Evolutionary conservation across 1,140 invertebrate genomes (phyloP), one percentile per base, ranked within the genome.

Genomic region (Leptopilina clavipes): DNA sequence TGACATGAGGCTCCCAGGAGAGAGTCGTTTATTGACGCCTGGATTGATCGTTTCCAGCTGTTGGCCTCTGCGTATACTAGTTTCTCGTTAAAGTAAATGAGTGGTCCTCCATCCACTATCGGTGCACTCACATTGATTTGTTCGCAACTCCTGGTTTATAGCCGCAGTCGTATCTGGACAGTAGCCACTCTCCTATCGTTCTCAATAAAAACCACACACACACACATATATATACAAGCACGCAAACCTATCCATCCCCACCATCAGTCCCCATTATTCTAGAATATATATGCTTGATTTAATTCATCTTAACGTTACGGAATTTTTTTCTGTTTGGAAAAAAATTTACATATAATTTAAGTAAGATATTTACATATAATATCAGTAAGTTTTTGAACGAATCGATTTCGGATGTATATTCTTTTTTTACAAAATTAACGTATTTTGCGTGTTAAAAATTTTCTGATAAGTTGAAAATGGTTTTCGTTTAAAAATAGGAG

Each of bases 71-170:
- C 75, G 54, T 74, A 76, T 77, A 74, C 75, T 76, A 74, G 75
- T 84, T 77, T 74, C 59, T 73, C 76, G 81, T 80, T 81, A 82
- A 82, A 85, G 76, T 85, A 76, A 87, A 82, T 81, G 81, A 84
- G 79, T 75, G 79, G 65, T 79, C 73, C 72, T 59, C 65, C 54
- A 44, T 72, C 73, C 70, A 77, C 72, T 75, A 72, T 52, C 65
- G 70, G 70, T 84, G 85, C 87, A 89, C 87, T 89, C 85, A 86
- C 84, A 87, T 88, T 89, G 87, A 89, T 89, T 89, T 87, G 87
- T 87, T 89, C 85, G 76, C 84, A 85, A 85, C 82, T 86, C 78
- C 83, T 87, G 83, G 83, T 87, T 88, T 88, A 85, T 84, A 85
- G 84, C 82, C 65, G 40, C 70, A 73, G 22, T 31, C 59, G 22